phyloP scores from a whole-genome alignment of 1,140 invertebrate species.

The Diprion similis region DNA sequence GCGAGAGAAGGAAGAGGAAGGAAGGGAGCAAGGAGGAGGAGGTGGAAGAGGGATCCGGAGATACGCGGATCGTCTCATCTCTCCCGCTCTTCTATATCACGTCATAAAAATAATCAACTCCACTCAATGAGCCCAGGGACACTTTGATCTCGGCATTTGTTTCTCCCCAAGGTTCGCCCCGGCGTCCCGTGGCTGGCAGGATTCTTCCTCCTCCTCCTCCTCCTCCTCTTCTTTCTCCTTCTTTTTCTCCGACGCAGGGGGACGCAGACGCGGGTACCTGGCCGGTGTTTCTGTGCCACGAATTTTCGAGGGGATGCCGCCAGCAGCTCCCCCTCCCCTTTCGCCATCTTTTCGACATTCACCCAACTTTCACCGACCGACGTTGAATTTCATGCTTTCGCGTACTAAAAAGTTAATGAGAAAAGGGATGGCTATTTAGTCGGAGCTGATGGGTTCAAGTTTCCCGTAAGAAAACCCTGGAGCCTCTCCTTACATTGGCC shows the following conservation, averaged over 20 bases:
- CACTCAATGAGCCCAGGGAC: conserved; percentile 49
- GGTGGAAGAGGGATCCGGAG: conserved; percentile 22
- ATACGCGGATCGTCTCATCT: conserved; percentile 44
- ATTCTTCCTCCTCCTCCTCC: conserved; percentile 32
- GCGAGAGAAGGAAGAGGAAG: conserved; percentile 5
- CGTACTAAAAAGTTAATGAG: conserved; percentile 61
- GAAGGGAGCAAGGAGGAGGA: conserved; percentile 4
- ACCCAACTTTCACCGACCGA: neutral
- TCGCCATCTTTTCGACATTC: neutral
- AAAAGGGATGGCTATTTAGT: conserved; percentile 55
- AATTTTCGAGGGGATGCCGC: neutral
- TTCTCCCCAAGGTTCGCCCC: conserved; percentile 6
- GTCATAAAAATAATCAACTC: conserved; percentile 61
- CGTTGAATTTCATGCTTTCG: neutral
- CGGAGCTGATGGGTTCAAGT: conserved; percentile 17
- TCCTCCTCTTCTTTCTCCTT: conserved; percentile 20
- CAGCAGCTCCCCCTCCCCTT: neutral
- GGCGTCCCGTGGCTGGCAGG: conserved; percentile 29
- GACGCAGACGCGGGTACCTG: neutral
- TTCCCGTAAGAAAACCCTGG: conserved; percentile 21
- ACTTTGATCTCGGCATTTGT: conserved; percentile 51
- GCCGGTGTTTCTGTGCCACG: neutral
- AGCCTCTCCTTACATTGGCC: conserved; percentile 30
- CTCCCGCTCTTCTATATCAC: conserved; percentile 50
- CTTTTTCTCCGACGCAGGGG: conserved; percentile 22